phyloP scores from a whole-genome alignment of 2,797 vertebrate genomes.

The Ctenosaura bakeri region DNA sequence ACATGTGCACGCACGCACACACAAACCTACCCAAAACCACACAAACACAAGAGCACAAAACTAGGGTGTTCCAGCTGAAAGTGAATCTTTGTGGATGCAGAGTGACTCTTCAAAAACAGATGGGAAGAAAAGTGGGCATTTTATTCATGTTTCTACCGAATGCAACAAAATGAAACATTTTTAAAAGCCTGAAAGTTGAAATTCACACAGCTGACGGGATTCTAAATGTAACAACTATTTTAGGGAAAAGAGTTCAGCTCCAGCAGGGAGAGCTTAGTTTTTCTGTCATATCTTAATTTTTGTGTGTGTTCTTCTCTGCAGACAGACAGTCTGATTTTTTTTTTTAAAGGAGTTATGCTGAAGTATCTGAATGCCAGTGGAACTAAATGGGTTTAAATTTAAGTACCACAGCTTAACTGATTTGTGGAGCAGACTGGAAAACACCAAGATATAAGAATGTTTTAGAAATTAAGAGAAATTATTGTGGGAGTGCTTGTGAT shows the following conservation, averaged over 20 bases:
- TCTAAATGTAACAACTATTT: slow-evolving; percentile 15
- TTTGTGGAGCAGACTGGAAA: slow-evolving; percentile 13
- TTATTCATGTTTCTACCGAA: background rate
- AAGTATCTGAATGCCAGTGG: slow-evolving; percentile 8
- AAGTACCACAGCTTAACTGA: slow-evolving; percentile 13
- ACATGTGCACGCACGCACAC: background rate
- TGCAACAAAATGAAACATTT: background rate
- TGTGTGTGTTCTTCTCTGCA: background rate
- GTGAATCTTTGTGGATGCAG: background rate
- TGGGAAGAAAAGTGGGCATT: background rate
- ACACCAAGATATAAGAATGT: slow-evolving; percentile 1
- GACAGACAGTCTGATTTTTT: background rate
- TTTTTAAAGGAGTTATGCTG: slow-evolving; percentile 1
- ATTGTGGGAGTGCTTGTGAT: background rate
- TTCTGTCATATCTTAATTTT: background rate
- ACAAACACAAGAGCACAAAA: background rate
- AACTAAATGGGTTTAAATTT: background rate
- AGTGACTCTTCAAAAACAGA: background rate
- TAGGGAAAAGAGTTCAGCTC: background rate
- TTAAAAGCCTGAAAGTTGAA: background rate
- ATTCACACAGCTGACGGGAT: background rate
- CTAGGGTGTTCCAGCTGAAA: background rate
- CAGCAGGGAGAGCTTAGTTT: background rate
- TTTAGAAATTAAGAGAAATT: background rate
- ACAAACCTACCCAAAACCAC: background rate